Conservation (phyloP, 1,140 invertebrate species). For the Drosophila varians region DNA sequence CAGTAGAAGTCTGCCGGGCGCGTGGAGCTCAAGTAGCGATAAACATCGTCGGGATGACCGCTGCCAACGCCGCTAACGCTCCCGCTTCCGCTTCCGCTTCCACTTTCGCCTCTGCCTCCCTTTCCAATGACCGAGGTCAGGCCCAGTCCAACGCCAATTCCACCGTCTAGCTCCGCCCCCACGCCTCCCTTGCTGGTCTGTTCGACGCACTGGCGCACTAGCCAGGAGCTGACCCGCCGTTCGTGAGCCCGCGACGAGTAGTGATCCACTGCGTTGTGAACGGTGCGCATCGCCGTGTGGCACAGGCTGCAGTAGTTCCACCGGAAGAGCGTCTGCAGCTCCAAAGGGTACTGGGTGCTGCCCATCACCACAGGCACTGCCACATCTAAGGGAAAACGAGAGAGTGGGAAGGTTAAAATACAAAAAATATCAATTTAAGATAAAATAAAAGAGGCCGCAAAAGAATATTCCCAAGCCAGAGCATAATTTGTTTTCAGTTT, state of each 20-base stretch:
- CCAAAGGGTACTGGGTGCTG: conserved; percentile 4
- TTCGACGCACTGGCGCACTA: conserved; percentile 60
- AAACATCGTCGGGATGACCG: conserved; percentile 50
- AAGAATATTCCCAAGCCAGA: neutral
- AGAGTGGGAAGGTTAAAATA: no score
- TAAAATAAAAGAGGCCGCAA: neutral
- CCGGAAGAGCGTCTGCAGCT: conserved; percentile 48
- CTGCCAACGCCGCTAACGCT: neutral
- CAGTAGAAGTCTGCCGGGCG: conserved; percentile 63
- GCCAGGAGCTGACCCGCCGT: conserved; percentile 82
- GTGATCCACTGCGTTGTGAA: conserved; percentile 81
- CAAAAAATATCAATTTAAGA: no score
- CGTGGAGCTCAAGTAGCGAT: conserved; percentile 26
- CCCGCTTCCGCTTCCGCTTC: neutral
- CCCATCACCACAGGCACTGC: neutral
- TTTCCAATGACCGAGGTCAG: neutral
- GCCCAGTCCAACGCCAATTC: neutral
- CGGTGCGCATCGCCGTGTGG: conserved; percentile 46
- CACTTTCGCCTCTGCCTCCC: neutral
- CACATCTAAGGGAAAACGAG: neutral
- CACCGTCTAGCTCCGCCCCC: neutral
- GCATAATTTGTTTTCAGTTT: no score
- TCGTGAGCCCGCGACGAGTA: conserved; percentile 84
- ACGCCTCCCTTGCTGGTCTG: conserved; percentile 19
- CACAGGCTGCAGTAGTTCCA: conserved; percentile 63